Evolutionary conservation across 2,888 invertebrate genomes (phyloP), one percentile per base, ranked within the genome.

Genomic region (Chymomyza procnemis): DNA sequence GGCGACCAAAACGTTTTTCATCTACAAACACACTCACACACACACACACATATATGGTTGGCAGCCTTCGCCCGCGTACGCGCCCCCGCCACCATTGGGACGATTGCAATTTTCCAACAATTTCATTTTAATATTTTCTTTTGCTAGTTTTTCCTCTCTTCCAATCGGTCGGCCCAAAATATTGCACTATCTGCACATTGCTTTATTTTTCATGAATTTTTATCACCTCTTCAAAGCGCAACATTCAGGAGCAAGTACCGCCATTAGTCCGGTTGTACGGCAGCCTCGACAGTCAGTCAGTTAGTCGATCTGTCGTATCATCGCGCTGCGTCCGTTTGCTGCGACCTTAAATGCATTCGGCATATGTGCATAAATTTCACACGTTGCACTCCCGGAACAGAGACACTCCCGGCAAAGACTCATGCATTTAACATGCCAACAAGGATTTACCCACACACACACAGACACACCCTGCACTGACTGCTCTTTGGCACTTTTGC

Each of bases 291-390:
- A 34, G 12, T 41, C 12, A 41, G 34, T 41, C 34, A 41, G 34
- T 41, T 41, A 41, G 34, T 41, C 34, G 12, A 41, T 12, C 12
- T 41, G 34, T 41, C 34, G 9, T 41, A 30, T 6, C 30, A 30
- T 30, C 30, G 30, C 30, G 18, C 16, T 48, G 19, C n/a, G n/a
- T n/a, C n/a, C n/a, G n/a, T n/a, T n/a, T n/a, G 9, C 21, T 52
- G 34, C 46, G 30, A 61, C 64, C 68, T 71, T 73, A 82, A 82
- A 76, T 78, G 84, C 69, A 76, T 78, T 76, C 86, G 80, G 75
- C 85, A 85, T 85, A 87, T 85, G 83, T 73, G 83, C 83, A 83
- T 87, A 87, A 85, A 83, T 87, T 87, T 83, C 83, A 85, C 83
- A 86, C 83, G 83, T 83, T 76, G 75, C 78, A 71, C 73, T 73